Conservation (phyloP, 2,113 vertebrate genomes). For the Hyperopisus bebe region DNA sequence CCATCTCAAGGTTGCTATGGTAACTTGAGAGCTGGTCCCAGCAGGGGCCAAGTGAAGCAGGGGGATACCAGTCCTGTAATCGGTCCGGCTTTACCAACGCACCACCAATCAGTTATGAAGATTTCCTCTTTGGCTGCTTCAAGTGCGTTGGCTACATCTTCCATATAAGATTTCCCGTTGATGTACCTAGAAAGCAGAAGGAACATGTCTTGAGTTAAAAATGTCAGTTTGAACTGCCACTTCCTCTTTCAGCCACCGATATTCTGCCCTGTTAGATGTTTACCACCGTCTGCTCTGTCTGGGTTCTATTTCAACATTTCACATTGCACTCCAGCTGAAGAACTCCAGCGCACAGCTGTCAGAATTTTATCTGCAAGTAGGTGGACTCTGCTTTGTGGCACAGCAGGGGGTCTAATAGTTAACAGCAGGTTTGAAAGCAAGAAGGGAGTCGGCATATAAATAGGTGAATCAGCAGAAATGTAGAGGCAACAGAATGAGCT, state of each 20-base stretch:
- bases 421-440: background rate
- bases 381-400: background rate
- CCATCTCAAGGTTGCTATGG: background rate
- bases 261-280: background rate
- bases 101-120: slow-evolving; percentile 99
- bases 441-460: background rate
- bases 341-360: background rate
- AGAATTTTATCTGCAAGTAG: background rate
- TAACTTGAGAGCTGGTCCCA: background rate
- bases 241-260: background rate
- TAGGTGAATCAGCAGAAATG: background rate
- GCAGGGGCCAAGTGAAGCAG: background rate
- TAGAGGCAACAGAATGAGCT: background rate
- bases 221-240: background rate
- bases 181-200: slow-evolving; percentile 76
- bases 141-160: slow-evolving; percentile 86
- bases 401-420: background rate
- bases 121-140: slow-evolving; percentile 90
- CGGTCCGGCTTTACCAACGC: slow-evolving; percentile 42
- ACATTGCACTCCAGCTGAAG: background rate
- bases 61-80: background rate
- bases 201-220: background rate
- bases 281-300: background rate
- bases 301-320: background rate
- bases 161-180: slow-evolving; percentile 86